phyloP scores from a whole-genome alignment of 1,140 invertebrate genomes.

The Thereuonema tuberculata region DNA sequence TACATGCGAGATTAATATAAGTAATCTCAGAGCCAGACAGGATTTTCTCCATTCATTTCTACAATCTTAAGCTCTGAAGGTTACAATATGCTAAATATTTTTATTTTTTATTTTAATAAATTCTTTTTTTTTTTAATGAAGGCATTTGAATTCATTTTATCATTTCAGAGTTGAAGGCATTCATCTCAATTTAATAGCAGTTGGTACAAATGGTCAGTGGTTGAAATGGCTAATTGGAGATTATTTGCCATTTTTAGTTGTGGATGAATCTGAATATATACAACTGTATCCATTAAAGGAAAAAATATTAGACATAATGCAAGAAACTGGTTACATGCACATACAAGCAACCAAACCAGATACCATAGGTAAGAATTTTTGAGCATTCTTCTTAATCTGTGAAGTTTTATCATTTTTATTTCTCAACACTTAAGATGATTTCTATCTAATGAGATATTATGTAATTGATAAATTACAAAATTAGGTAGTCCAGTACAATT shows the following conservation, averaged over 20 bases:
- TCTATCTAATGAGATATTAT: neutral
- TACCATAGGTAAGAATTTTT: constrained; percentile 51
- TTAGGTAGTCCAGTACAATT: neutral
- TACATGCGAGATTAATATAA: no score
- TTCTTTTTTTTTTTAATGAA: no score
- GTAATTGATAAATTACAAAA: neutral
- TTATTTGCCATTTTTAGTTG: constrained; percentile 40
- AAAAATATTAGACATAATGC: constrained; percentile 36
- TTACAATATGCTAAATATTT: neutral
- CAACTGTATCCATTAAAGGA: constrained; percentile 46
- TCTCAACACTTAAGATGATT: neutral
- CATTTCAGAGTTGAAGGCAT: constrained; percentile 43
- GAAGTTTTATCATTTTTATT: neutral
- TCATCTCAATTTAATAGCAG: constrained; percentile 49
- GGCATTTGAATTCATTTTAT: constrained; percentile 7
- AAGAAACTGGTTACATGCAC: constrained; percentile 63
- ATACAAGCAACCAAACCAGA: constrained; percentile 82
- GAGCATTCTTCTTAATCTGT: neutral
- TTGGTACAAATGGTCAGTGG: constrained; percentile 19
- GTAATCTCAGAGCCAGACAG: no score
- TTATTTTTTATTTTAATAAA: neutral
- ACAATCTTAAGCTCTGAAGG: no score
- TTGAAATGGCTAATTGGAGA: constrained; percentile 40
- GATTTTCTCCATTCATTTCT: no score
- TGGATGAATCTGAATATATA: constrained; percentile 37